A percentile compares a stretch with the other conserved stretches of the same genome.
phyloP scores from a whole-genome alignment of 2,888 invertebrate genomes.

The Callyntrura guangdongensis region DNA sequence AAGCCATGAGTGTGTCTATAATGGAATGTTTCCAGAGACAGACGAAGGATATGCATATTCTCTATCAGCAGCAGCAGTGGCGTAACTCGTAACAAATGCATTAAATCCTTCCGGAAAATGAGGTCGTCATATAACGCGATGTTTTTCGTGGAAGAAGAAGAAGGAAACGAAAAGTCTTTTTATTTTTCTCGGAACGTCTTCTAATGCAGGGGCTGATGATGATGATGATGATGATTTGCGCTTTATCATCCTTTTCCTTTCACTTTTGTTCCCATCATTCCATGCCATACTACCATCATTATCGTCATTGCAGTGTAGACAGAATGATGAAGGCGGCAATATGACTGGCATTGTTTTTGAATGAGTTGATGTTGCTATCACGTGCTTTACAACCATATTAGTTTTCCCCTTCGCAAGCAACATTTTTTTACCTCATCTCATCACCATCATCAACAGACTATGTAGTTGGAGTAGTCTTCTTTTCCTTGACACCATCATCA shows the following conservation, averaged over 20 bases:
- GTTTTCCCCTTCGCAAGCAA: constrained; percentile 29
- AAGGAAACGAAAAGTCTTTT: background rate
- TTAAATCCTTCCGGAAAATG: constrained; percentile 57
- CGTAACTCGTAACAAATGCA: constrained; percentile 41
- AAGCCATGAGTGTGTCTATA: background rate
- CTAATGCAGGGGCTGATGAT: no score
- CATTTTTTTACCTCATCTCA: constrained; percentile 17
- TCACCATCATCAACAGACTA: constrained; percentile 1
- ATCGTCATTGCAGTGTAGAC: background rate
- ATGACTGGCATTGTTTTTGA: constrained; percentile 42
- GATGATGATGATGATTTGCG: constrained; percentile 37
- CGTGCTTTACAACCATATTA: constrained; percentile 66
- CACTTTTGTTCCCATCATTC: constrained; percentile 33
- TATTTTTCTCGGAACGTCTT: background rate
- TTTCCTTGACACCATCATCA: background rate
- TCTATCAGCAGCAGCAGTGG: background rate
- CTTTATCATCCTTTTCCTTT: constrained; percentile 51
- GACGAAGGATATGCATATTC: background rate
- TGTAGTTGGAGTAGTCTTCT: background rate
- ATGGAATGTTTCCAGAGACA: background rate
- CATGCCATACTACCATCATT: background rate
- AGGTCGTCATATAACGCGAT: constrained; percentile 43
- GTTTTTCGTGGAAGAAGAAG: background rate
- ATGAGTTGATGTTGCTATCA: constrained; percentile 60
- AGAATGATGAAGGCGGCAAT: constrained; percentile 33